Base-by-base conservation (phyloP, 2,888 invertebrate species). In the Xanthorhoe spadicearia region DNA sequence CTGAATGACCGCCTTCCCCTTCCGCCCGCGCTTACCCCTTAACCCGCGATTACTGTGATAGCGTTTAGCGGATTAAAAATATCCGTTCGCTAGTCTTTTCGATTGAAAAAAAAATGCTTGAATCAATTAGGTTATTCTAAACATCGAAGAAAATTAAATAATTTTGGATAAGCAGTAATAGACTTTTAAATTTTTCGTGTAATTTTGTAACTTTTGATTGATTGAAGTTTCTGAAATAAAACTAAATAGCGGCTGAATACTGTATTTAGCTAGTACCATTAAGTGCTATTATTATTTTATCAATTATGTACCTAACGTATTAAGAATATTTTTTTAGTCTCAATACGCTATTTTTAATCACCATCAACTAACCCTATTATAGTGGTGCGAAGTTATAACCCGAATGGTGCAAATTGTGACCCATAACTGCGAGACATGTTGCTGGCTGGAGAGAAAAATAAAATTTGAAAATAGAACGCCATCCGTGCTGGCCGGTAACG, bases 1-100 rank as follows among this genome's bases (percentile, higher is more conserved):
- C 91, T 90, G 91, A 93, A 93, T 93, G 93, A 93, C 93, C 93
- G 90, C 86, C 90, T 90, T 91, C 92, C 92, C 88, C 85, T 89
- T 87, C 89, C 90, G 85, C 76, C 77, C 78, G 72, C 78, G 70
- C 78, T 66, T 69, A 77, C 81, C 81, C 82, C 77, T 77, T 74
- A 65, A 71, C 53, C 64, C 70, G 64, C 53, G 70, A 73, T 62
- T 65, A 68, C 57, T 75, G 71, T 75, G 64, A 13, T 6, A 78
- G 81, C 78, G 75, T 71, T 73, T 63, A 77, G 80, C 84, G 77
- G 13, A 43, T 13, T 13, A 43, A 23, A 3, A 23, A 23, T 3
- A 4, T 23, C 23, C 23, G 23, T 4, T 23, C 4, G 23, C 23
- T 23, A 23, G 4, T 23, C 23, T 4, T 23, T 23, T 23, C 0